Evolutionary conservation across 2,797 vertebrate species (phyloP).

Genomic region (Dendrocincla fuliginosa): DNA sequence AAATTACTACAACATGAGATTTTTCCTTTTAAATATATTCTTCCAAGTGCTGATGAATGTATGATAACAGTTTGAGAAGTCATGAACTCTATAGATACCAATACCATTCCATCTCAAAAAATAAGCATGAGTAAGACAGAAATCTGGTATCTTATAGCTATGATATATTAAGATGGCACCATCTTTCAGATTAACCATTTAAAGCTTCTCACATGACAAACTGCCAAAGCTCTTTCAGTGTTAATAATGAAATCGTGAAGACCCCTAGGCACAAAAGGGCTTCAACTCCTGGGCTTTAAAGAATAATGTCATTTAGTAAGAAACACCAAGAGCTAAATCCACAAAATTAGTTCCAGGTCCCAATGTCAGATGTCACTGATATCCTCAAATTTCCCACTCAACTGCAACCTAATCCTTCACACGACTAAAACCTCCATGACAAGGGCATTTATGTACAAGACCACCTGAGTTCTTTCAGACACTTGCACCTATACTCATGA

Average conservation of each 20-base stretch:
- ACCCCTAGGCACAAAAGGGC: not conserved
- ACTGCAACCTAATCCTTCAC: not conserved
- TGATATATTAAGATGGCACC: not conserved
- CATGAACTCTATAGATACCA: not conserved
- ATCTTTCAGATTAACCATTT: not conserved
- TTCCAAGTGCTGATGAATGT: not conserved
- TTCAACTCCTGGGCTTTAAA: not conserved
- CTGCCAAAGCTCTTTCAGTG: not conserved
- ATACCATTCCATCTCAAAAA: not conserved
- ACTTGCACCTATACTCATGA: not conserved
- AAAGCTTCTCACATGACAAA: not conserved
- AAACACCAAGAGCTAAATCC: not conserved
- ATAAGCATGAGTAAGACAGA: not conserved
- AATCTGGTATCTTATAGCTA: not conserved
- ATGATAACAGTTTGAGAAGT: not conserved
- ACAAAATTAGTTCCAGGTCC: slow-evolving; percentile 5
- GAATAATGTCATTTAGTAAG: not conserved
- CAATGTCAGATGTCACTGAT: not conserved
- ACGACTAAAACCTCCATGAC: not conserved
- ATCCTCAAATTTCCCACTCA: not conserved
- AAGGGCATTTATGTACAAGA: not conserved
- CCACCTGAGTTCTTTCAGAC: not conserved
- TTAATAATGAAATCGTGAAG: not conserved
- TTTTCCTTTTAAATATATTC: not conserved
- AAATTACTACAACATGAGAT: not conserved